These are phyloP conservation scores for Drosophila pallidifrons DNA, from an alignment of 1,140 invertebrate genomes.

Conservation along the genomic window DNA sequence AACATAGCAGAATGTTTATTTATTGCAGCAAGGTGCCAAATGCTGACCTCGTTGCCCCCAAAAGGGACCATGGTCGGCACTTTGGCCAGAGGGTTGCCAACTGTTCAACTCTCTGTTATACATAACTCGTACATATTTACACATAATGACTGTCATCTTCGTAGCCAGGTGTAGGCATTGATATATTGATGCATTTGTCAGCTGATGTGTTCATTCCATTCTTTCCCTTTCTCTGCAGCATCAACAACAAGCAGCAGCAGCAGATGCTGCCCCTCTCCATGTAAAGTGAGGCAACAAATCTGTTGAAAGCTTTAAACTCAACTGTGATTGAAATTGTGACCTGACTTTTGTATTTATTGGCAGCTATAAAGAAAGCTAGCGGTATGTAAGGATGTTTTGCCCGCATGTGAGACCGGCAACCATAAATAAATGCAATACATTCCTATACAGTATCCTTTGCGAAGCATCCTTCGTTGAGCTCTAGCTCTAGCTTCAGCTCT, in stretches of 20 bases:
- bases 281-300: conserved; percentile 62
- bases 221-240: background rate
- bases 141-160: conserved; percentile 80
- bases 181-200: conserved; percentile 77
- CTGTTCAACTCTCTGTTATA: conserved; percentile 2
- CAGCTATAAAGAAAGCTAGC: conserved; percentile 76
- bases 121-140: conserved; percentile 48
- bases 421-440: conserved; percentile 77
- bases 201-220: conserved; percentile 70
- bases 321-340: conserved; percentile 76
- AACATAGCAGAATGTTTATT: conserved; percentile 67
- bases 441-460: conserved; percentile 58
- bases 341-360: conserved; percentile 76
- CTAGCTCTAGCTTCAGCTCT: conserved; percentile 18
- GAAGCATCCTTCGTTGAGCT: conserved; percentile 24
- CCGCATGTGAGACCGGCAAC: conserved; percentile 26
- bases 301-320: conserved; percentile 54
- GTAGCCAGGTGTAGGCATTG: conserved; percentile 75
- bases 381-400: conserved; percentile 29
- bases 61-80: conserved; percentile 11
- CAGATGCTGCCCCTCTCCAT: conserved; percentile 34
- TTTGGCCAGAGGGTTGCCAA: conserved; percentile 35
- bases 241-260: background rate
- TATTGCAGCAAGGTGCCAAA: conserved; percentile 76
- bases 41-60: conserved; percentile 68